phyloP scores from a whole-genome alignment of 2,888 invertebrate genomes.

The Plebejus anna region DNA sequence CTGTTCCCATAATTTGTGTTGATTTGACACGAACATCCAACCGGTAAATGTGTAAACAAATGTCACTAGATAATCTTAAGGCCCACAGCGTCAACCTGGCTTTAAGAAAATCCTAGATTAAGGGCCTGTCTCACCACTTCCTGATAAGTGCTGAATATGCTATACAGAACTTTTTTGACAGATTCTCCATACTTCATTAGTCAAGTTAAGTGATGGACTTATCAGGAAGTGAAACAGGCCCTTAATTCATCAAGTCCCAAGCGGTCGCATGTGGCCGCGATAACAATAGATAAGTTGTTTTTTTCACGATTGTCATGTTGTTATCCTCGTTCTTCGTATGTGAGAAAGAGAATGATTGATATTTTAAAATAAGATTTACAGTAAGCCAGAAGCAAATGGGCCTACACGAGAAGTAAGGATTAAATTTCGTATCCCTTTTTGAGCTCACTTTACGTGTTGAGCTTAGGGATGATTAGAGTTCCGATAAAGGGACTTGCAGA shows the following conservation, averaged over 20 bases:
- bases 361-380: no score
- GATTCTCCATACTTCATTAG: no score
- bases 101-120: no score
- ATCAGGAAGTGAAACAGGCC: no score
- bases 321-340: background rate
- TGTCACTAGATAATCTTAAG: background rate
- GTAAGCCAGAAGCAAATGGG: no score
- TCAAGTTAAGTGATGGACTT: no score
- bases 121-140: no score
- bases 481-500: background rate
- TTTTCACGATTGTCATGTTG: background rate
- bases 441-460: background rate
- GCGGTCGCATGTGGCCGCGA: no score
- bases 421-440: constrained; percentile 2
- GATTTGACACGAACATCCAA: background rate
- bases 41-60: background rate
- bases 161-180: no score
- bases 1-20: constrained; percentile 50
- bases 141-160: no score
- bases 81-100: background rate
- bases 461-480: background rate
- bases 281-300: no score
- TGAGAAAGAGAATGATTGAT: no score
- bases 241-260: background rate
- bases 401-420: background rate